Evolutionary conservation across 2,113 vertebrate genomes (phyloP), one percentile per base, ranked within the genome.

Genomic region (Zosterops borbonicus): DNA sequence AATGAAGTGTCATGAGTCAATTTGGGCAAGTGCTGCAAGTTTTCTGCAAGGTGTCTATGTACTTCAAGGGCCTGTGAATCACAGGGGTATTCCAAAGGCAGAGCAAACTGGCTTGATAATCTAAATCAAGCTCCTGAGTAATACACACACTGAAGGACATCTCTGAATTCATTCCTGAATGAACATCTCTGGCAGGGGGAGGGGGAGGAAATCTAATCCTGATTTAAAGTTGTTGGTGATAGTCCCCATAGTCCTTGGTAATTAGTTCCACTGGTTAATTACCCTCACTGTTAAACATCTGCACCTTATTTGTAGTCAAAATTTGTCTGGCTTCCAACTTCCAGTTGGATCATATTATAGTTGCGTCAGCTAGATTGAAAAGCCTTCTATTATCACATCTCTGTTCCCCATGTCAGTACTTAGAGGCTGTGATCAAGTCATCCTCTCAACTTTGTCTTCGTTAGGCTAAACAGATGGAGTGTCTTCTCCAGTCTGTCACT

Each of bases 201-300:
- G 23, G 11, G 39, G 18, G 6, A 29, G 14, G 47, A 70, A 89
- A 89, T 76, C 44, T 65, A 92, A 92, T 92, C 62, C 81, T 73
- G 65, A 92, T 92, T 94, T 95, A 69, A 96, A 94, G 92, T 95
- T 95, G 73, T 67, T 92, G 83, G 81, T 97, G 91, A 91, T 92
- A 79, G 87, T 91, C 94, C 83, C 94, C 67, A 82, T 27, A 95
- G 93, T 81, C 78, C 77, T 85, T 94, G 65, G 87, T 95, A 95
- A 96, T 96, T 96, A 95, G 95, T 95, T 95, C 93, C 95, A 95
- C 89, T 95, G 74, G 89, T 94, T 96, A 96, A 97, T 96, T 97
- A 94, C 89, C 84, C 94, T 95, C 91, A 65, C 91, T 92, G 95
- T 86, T 96, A 95, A 97, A 96, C 95, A 97, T 95, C 87, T 96